Percentiles rank a stretch among this genome's conserved stretches.
These are phyloP conservation scores for Onychomys torridus DNA, from an alignment of 2,797 vertebrate genomes.

Conservation along the genomic window DNA sequence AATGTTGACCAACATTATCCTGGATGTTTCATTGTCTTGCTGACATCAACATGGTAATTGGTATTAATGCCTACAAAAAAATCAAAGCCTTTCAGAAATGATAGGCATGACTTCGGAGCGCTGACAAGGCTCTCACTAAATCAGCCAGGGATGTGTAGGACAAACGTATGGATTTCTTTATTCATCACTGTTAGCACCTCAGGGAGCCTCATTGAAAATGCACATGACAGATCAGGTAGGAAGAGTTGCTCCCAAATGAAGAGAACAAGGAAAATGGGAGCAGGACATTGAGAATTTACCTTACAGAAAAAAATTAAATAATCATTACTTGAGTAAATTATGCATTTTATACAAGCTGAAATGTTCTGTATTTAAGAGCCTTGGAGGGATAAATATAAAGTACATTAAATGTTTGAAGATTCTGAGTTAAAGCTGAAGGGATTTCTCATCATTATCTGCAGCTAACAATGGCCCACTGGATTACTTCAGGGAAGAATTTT, in stretches of 20 bases:
- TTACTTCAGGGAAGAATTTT: background rate
- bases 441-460: background rate
- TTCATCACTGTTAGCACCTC: slow-evolving; percentile 67
- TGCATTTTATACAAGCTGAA: slow-evolving; percentile 52
- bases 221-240: slow-evolving; percentile 67
- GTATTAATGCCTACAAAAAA: slow-evolving; percentile 69
- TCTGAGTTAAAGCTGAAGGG: slow-evolving; percentile 22
- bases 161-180: slow-evolving; percentile 67
- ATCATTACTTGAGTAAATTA: slow-evolving; percentile 66
- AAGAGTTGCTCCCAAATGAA: slow-evolving; percentile 62
- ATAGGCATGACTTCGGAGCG: slow-evolving; percentile 66
- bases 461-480: background rate
- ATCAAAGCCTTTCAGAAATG: slow-evolving; percentile 77
- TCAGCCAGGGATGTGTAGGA: slow-evolving; percentile 59
- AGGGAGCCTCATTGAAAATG: slow-evolving; percentile 71
- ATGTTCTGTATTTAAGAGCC: slow-evolving; percentile 43
- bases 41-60: slow-evolving; percentile 70
- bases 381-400: background rate
- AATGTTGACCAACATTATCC: slow-evolving; percentile 40
- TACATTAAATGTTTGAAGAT: slow-evolving; percentile 25
- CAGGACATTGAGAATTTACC: slow-evolving; percentile 29
- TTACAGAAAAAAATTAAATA: slow-evolving; percentile 65
- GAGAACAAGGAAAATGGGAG: slow-evolving; percentile 60
- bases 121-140: slow-evolving; percentile 62
- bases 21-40: slow-evolving; percentile 68